Conservation (phyloP, 1,140 invertebrate species). For the Adoxophyes honmai region DNA sequence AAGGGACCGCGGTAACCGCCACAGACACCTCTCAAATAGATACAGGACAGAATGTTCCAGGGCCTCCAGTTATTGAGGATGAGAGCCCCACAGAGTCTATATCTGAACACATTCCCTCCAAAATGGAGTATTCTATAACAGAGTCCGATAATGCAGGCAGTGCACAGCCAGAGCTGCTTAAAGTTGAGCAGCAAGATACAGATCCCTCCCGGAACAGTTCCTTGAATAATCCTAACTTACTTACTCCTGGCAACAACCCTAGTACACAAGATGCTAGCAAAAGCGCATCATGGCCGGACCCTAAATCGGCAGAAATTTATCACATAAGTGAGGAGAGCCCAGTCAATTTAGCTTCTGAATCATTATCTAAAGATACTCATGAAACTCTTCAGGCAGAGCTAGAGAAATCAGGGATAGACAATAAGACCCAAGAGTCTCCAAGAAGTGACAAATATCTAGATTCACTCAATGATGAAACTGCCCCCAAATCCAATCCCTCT, state of each 20-base stretch:
- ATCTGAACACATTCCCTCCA: constrained; percentile 62
- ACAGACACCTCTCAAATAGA: constrained; percentile 33
- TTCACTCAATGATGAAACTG: constrained; percentile 54
- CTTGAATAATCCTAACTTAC: constrained; percentile 32
- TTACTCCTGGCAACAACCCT: constrained; percentile 39
- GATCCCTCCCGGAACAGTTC: constrained; percentile 33
- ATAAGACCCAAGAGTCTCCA: constrained; percentile 36
- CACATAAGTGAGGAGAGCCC: constrained; percentile 63
- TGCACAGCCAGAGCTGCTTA: constrained; percentile 29
- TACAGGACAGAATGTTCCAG: constrained; percentile 28
- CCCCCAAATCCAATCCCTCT: constrained; percentile 28
- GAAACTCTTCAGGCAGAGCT: constrained; percentile 19
- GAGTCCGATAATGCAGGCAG: constrained; percentile 37
- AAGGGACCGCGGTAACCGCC: constrained; percentile 34
- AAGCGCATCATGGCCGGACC: constrained; percentile 53
- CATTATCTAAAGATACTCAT: constrained; percentile 54
- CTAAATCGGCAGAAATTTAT: constrained; percentile 42
- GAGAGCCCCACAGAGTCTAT: constrained; percentile 55
- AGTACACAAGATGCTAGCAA: constrained; percentile 39
- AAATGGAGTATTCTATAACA: constrained; percentile 49
- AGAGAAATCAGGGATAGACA: constrained; percentile 18
- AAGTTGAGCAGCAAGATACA: constrained; percentile 32
- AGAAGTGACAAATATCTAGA: constrained; percentile 53
- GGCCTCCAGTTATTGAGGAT: constrained; percentile 38
- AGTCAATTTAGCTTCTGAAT: constrained; percentile 50